A percentile compares a stretch with the other conserved stretches of the same genome.
phyloP scores from a whole-genome alignment of 2,113 vertebrate genomes.

The Zeus faber region DNA sequence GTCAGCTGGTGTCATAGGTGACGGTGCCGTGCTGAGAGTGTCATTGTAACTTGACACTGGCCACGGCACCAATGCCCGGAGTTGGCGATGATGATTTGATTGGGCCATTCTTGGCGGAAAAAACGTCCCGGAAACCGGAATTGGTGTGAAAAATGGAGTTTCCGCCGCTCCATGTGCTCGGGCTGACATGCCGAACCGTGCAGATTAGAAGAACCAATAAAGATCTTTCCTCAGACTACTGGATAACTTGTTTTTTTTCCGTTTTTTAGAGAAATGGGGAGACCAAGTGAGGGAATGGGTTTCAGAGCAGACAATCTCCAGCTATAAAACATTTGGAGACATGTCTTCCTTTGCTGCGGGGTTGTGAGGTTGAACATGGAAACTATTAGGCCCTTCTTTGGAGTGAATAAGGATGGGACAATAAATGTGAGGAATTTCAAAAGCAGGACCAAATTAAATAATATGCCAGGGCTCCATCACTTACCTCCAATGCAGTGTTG shows the following conservation, averaged over 20 bases:
- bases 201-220: too few species aligned
- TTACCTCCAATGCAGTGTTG: slow-evolving; percentile 30
- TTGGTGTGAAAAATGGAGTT: too few species aligned
- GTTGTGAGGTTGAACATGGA: slow-evolving; percentile 62
- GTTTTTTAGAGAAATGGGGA: too few species aligned
- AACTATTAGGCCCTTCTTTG: slow-evolving; percentile 62
- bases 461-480: slow-evolving; percentile 36
- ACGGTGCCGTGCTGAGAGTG: slow-evolving; percentile 68
- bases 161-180: too few species aligned
- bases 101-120: slow-evolving; percentile 63
- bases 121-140: too few species aligned
- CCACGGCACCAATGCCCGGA: slow-evolving; percentile 59
- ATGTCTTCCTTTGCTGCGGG: slow-evolving; percentile 57
- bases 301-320: slow-evolving; percentile 54
- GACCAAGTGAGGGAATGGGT: slow-evolving; percentile 38
- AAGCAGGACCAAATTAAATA: slow-evolving; percentile 44
- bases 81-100: slow-evolving; percentile 66
- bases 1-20: slow-evolving; percentile 69
- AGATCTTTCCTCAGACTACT: too few species aligned
- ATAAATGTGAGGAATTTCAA: slow-evolving; percentile 68
- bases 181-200: too few species aligned
- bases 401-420: slow-evolving; percentile 57
- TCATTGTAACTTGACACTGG: slow-evolving; percentile 71
- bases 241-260: too few species aligned
- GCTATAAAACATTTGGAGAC: slow-evolving; percentile 60